phyloP scores from a whole-genome alignment of 2,797 vertebrate species.

The Menidia menidia region DNA sequence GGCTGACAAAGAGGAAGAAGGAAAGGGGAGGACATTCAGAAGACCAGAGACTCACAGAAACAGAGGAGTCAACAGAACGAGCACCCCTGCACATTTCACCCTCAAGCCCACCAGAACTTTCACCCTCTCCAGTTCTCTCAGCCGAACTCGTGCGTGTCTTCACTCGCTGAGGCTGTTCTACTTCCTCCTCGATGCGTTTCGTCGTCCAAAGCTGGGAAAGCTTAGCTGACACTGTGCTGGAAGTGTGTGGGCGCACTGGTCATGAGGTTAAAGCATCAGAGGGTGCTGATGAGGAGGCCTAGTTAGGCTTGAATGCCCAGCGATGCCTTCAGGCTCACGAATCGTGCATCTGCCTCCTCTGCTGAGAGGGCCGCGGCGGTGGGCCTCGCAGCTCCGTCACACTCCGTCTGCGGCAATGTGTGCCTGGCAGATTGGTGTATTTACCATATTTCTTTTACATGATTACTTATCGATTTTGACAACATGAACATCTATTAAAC shows the following conservation, averaged over 20 bases:
- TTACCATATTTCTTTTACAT: not conserved
- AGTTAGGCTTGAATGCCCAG: conserved; percentile 73
- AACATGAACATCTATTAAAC: not conserved
- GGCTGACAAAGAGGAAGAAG: conserved; percentile 8
- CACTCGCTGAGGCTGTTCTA: conserved; percentile 50
- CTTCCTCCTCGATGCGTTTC: conserved; percentile 42
- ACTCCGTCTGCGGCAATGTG: conserved; percentile 38
- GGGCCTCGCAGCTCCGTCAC: conserved; percentile 61
- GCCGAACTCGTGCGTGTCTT: conserved; percentile 34
- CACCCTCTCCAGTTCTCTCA: conserved; percentile 38
- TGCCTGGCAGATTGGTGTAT: conserved; percentile 16
- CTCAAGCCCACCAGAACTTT: conserved; percentile 31
- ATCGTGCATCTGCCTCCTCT: conserved; percentile 65
- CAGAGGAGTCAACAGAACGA: conserved; percentile 1
- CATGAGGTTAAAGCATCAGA: conserved; percentile 60
- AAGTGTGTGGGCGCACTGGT: conserved; percentile 41
- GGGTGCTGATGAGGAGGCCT: conserved; percentile 67
- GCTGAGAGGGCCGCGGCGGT: conserved; percentile 42
- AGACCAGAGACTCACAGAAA: conserved; percentile 19
- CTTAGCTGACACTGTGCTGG: conserved; percentile 40
- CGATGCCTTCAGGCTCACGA: conserved; percentile 51
- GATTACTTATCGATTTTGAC: not conserved
- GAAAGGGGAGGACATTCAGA: conserved; percentile 14
- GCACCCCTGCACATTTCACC: conserved; percentile 20
- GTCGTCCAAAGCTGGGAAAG: conserved; percentile 41